phyloP scores from a whole-genome alignment of 2,113 vertebrate genomes.

The Semnornis frantzii region DNA sequence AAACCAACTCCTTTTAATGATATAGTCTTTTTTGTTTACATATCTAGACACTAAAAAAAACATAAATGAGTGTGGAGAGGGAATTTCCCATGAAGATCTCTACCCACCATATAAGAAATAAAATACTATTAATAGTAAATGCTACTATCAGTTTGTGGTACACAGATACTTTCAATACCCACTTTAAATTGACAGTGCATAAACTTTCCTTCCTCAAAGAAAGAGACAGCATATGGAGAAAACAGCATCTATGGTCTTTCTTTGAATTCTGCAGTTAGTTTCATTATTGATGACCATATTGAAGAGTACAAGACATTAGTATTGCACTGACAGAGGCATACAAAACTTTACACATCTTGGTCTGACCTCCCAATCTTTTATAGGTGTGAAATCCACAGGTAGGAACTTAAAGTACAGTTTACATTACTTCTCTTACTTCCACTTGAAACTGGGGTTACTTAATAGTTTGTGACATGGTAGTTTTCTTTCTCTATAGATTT shows the following conservation, averaged over 20 bases:
- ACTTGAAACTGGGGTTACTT: not conserved
- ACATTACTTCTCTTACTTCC: not conserved
- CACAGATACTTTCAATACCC: not conserved
- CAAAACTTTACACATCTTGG: not conserved
- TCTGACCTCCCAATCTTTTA: not conserved
- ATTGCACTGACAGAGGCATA: not conserved
- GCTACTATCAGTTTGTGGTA: not conserved
- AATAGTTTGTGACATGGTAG: not conserved
- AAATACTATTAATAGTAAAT: not conserved
- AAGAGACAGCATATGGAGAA: not conserved
- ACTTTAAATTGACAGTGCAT: not conserved
- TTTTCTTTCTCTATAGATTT: not conserved
- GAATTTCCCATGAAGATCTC: not conserved
- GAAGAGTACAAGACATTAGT: not conserved
- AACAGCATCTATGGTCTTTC: not conserved
- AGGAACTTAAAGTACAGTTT: not conserved
- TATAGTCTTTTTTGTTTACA: not conserved
- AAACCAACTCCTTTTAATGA: not conserved
- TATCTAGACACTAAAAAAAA: not conserved
- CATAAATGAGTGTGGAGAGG: accelerated
- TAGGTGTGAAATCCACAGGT: not conserved
- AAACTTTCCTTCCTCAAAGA: not conserved
- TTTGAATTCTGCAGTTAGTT: not conserved
- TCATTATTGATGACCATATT: not conserved
- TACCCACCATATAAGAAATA: not conserved